Percentiles rank a stretch among this genome's conserved stretches.
These are phyloP conservation scores for Pelodiscus sinensis DNA, from an alignment of 2,113 vertebrate genomes.

Conservation along the genomic window DNA sequence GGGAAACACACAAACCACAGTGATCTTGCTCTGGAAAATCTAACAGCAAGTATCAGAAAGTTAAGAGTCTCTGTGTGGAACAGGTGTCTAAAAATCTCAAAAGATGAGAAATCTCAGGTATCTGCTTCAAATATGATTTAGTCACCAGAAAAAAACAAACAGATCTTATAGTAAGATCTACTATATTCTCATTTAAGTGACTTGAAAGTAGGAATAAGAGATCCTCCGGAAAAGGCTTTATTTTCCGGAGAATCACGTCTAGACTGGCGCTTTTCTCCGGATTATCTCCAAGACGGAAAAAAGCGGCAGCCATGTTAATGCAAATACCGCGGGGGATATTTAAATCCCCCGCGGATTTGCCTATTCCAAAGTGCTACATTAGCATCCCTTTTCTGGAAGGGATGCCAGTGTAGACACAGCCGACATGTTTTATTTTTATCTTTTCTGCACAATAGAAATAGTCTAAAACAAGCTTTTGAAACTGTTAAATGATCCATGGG, in stretches of 20 bases:
- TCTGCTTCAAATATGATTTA: not conserved
- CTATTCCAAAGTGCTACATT: too few species aligned
- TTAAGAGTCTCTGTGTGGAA: not conserved
- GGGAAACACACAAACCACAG: not conserved
- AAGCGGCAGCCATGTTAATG: too few species aligned
- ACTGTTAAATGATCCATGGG: slow-evolving; percentile 3
- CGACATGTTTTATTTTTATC: slow-evolving; percentile 48
- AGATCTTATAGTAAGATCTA: not conserved
- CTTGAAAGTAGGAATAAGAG: too few species aligned
- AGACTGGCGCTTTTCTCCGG: too few species aligned
- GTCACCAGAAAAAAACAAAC: not conserved
- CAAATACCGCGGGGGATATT: too few species aligned
- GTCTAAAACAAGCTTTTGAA: slow-evolving; percentile 16
- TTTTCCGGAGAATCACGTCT: too few species aligned
- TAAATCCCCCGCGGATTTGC: too few species aligned
- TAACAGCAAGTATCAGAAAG: not conserved
- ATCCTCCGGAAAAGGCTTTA: too few species aligned
- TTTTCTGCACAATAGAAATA: slow-evolving; percentile 44
- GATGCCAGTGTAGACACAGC: too few species aligned
- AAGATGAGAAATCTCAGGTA: not conserved
- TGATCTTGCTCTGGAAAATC: slow-evolving; percentile 1
- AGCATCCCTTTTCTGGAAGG: too few species aligned
- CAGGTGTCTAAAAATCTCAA: not conserved
- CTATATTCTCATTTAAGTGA: slow-evolving; percentile 17
- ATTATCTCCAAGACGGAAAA: too few species aligned